Base-by-base conservation (phyloP, 37 sponge, comb jelly and placozoan genomes). In the Haliclona indistincta region DNA sequence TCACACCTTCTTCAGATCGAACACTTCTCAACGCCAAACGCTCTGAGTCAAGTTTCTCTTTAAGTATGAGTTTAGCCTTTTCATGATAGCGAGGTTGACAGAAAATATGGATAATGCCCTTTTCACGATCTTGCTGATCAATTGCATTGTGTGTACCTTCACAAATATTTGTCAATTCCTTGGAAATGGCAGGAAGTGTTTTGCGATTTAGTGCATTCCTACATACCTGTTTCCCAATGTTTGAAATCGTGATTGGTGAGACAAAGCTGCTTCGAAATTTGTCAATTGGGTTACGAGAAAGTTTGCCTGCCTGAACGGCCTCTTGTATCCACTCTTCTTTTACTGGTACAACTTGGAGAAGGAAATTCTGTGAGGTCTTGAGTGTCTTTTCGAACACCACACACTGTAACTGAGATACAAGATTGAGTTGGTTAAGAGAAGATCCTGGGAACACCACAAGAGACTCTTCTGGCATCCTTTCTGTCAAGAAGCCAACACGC, bases 321-420 rank as follows among this genome's bases (percentile, higher is more conserved):
- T 89, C 75, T 47, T 77, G 39, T 36, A 89, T 55, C 89, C 89
- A 89, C 36, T 89, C 80, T 35, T 83, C 69, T n/a, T 69, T 29
- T 5, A 89, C 89, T 23, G 80, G 79, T 15, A 74, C 10, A 19
- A 75, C 81, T 53, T 83, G 75, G 2, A 83, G 58, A 2, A 89
- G 70, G 43, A 89, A 89, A 35, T 89, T 75, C 60, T 78, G 80
- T 3, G 77, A 78, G 0, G 89, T 89, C 32, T 75, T 83, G 6
- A 81, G 70, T 2, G 81, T 89, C 55, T 83, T 79, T 60, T 89
- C 84, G 73, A 68, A 89, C 6, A 83, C 63, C 3, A 89, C 29
- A 73, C 11, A 78, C n/a, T n/a, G n/a, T n/a, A n/a, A n/a, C 42
- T 78, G 1, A 26, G 89, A 85, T 8, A 36, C 22, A 10, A 23